Evolutionary conservation across 2,888 invertebrate genomes (phyloP).

Genomic region (Ennomos erosarius): DNA sequence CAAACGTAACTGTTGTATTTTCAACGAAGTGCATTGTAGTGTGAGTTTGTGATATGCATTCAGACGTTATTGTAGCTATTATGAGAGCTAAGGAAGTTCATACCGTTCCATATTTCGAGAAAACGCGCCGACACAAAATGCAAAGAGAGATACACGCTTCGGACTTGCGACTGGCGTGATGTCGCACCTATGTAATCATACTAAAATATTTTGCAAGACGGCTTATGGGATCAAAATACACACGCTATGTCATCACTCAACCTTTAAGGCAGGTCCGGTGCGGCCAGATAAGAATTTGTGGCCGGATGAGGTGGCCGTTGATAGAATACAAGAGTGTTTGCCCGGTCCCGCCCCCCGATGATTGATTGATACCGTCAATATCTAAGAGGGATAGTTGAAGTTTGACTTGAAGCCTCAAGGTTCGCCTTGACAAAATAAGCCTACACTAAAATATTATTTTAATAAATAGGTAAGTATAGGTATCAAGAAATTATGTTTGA

Average conservation of each 20-base stretch:
- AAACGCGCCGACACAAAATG: constrained; percentile 22
- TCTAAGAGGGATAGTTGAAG: constrained; percentile 58
- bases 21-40: constrained; percentile 28
- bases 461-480: no score
- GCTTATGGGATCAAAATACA: constrained; percentile 57
- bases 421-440: not conserved
- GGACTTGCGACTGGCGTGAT: constrained; percentile 16
- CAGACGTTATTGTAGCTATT: constrained; percentile 23
- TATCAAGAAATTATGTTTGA: no score
- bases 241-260: constrained; percentile 75
- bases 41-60: constrained; percentile 29
- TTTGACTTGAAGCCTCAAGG: constrained; percentile 28
- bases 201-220: constrained; percentile 47
- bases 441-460: no score
- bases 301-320: constrained; percentile 70
- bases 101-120: constrained; percentile 27
- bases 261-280: constrained; percentile 62
- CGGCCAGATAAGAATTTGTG: constrained; percentile 77
- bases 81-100: constrained; percentile 24
- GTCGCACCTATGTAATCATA: constrained; percentile 47
- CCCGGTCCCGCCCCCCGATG: constrained; percentile 60
- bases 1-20: constrained; percentile 37
- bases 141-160: not conserved
- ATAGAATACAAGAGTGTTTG: constrained; percentile 74
- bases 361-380: constrained; percentile 69